These are phyloP conservation scores for Linepithema humile DNA, from an alignment of 1,140 invertebrate species.

Conservation along the genomic window DNA sequence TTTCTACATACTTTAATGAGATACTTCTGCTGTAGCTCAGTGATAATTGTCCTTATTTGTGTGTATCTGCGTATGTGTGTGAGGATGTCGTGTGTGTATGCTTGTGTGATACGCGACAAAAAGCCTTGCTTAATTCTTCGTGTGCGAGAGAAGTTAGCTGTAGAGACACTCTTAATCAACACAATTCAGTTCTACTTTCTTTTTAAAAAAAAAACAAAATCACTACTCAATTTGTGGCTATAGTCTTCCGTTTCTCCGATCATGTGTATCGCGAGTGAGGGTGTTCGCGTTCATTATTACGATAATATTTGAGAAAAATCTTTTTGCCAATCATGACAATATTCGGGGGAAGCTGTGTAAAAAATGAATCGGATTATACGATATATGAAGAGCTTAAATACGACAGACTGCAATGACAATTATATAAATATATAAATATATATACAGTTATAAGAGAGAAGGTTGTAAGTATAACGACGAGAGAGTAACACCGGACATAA, in stretches of 20 bases:
- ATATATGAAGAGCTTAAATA: conserved; percentile 77
- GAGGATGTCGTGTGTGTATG: no score
- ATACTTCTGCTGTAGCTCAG: conserved; percentile 70
- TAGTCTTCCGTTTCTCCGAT: conserved; percentile 62
- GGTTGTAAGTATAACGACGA: conserved; percentile 69
- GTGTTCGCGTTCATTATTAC: neutral
- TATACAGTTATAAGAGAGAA: conserved; percentile 59
- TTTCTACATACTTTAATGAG: conserved; percentile 76
- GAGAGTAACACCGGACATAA: conserved; percentile 57
- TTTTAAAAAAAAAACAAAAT: conserved; percentile 3
- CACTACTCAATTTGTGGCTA: neutral
- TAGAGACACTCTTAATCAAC: neutral
- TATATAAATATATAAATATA: conserved; percentile 54
- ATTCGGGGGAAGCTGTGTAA: conserved; percentile 68
- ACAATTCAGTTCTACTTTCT: neutral
- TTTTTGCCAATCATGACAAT: conserved; percentile 77
- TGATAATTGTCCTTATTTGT: conserved; percentile 64
- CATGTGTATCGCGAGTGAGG: conserved; percentile 4
- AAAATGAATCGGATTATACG: conserved; percentile 55
- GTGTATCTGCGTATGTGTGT: neutral
- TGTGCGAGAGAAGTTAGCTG: conserved; percentile 7
- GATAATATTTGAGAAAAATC: neutral
- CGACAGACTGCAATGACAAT: conserved; percentile 77
- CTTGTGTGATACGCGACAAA: neutral
- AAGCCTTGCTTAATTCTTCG: conserved; percentile 30